Evolutionary conservation across 2,797 vertebrate species (phyloP).

Genomic region (Danio choprae): DNA sequence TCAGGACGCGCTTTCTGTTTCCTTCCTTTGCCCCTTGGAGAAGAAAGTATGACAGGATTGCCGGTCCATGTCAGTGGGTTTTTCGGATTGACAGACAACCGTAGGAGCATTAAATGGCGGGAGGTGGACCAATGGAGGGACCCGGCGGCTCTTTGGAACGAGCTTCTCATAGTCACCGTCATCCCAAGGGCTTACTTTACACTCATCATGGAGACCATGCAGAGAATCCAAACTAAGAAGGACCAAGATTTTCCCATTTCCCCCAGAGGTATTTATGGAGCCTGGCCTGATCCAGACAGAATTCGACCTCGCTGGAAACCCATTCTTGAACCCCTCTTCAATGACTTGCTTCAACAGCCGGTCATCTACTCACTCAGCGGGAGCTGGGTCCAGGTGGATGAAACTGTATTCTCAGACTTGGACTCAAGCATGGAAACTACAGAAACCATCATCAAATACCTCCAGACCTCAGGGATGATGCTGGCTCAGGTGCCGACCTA

Average conservation of each 20-base stretch:
- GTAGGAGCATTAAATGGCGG: slow-evolving; percentile 97
- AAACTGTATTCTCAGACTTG: slow-evolving; percentile 90
- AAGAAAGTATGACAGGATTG: slow-evolving; percentile 95
- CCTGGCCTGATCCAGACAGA: slow-evolving; percentile 89
- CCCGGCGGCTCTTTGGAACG: slow-evolving; percentile 96
- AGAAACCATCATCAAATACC: slow-evolving; percentile 89
- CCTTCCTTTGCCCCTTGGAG: slow-evolving; percentile 92
- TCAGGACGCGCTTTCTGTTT: slow-evolving; percentile 96
- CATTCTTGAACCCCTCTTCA: slow-evolving; percentile 88
- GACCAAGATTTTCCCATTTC: slow-evolving; percentile 87
- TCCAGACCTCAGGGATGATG: slow-evolving; percentile 92
- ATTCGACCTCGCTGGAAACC: slow-evolving; percentile 90
- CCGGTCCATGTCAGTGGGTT: slow-evolving; percentile 97
- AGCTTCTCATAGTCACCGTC: slow-evolving; percentile 88
- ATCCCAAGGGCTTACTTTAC: slow-evolving; percentile 91
- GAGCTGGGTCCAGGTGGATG: slow-evolving; percentile 87
- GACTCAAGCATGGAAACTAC: slow-evolving; percentile 81
- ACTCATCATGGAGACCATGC: slow-evolving; percentile 88
- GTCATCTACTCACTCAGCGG: slow-evolving; percentile 87
- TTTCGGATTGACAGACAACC: slow-evolving; percentile 98
- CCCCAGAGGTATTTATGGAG: slow-evolving; percentile 82
- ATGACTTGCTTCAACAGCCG: slow-evolving; percentile 85
- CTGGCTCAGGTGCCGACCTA: slow-evolving; percentile 87
- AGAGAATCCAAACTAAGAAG: slow-evolving; percentile 84
- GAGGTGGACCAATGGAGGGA: slow-evolving; percentile 98